Evolutionary conservation across 2,113 vertebrate genomes (phyloP).

Genomic region (Rhinolophus ferrumequinum): DNA sequence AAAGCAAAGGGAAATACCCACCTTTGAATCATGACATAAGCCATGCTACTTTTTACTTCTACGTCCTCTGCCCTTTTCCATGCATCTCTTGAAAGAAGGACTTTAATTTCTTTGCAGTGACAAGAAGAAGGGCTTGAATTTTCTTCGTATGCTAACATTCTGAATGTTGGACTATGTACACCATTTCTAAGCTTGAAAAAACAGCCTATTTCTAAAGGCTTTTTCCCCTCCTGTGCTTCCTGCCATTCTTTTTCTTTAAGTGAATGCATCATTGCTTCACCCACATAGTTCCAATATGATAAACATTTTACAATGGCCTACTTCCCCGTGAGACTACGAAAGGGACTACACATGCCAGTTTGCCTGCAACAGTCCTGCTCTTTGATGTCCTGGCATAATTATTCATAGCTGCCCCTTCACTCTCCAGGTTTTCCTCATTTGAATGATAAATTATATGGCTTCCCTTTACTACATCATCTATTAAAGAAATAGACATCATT

Average conservation of each 20-base stretch:
- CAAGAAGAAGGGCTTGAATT: background rate
- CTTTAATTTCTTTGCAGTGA: conserved; percentile 6
- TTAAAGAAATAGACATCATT: conserved; percentile 20
- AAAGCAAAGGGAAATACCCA: background rate
- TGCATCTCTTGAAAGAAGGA: background rate
- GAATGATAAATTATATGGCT: background rate
- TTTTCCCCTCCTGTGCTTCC: background rate
- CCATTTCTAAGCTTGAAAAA: background rate
- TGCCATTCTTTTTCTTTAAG: background rate
- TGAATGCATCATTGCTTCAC: background rate
- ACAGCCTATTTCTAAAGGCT: background rate
- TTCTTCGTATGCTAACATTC: background rate
- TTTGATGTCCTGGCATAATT: background rate
- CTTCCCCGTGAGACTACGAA: background rate
- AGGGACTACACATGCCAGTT: background rate
- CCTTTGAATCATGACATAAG: background rate
- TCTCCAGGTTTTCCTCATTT: background rate
- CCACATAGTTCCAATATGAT: background rate
- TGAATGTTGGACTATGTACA: background rate
- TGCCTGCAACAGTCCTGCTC: background rate
- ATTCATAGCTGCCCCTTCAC: conserved; percentile 5
- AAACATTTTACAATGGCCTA: background rate
- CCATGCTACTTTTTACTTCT: background rate
- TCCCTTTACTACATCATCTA: background rate
- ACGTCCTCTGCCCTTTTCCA: background rate